These are phyloP conservation scores for Heteronetta atricapilla DNA, from an alignment of 2,113 vertebrate species.

Conservation along the genomic window DNA sequence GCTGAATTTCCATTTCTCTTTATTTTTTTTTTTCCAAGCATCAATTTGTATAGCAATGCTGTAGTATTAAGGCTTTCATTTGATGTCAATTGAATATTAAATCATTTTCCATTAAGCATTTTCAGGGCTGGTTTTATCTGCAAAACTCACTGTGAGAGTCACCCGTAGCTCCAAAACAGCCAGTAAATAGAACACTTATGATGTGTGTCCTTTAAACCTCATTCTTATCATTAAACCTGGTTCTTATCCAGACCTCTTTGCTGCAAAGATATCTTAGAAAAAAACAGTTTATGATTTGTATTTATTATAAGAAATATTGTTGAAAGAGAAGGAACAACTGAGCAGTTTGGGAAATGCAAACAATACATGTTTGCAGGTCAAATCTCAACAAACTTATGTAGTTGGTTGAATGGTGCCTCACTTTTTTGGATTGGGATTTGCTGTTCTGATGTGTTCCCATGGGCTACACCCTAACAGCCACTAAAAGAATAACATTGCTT, in stretches of 20 bases:
- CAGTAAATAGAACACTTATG: not conserved
- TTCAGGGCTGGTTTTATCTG: not conserved
- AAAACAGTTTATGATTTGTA: not conserved
- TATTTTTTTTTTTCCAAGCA: not conserved
- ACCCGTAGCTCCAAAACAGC: not conserved
- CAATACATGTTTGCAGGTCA: not conserved
- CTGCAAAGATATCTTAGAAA: not conserved
- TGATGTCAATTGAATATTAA: not conserved
- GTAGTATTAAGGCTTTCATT: not conserved
- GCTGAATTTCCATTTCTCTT: not conserved
- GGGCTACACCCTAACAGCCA: not conserved
- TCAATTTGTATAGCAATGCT: not conserved
- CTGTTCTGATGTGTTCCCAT: not conserved
- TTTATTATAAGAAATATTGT: not conserved
- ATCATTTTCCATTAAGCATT: not conserved
- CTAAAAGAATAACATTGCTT: not conserved
- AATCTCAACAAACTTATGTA: not conserved
- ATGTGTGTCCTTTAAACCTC: not conserved
- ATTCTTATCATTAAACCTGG: not conserved
- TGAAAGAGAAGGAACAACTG: not conserved
- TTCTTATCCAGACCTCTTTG: not conserved
- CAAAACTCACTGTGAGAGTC: not conserved
- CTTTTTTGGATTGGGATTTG: not conserved
- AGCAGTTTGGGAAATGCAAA: not conserved
- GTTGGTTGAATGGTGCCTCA: not conserved